Evolutionary conservation across 1,140 invertebrate genomes (phyloP).

Genomic region (Dendrolimus punctatus): DNA sequence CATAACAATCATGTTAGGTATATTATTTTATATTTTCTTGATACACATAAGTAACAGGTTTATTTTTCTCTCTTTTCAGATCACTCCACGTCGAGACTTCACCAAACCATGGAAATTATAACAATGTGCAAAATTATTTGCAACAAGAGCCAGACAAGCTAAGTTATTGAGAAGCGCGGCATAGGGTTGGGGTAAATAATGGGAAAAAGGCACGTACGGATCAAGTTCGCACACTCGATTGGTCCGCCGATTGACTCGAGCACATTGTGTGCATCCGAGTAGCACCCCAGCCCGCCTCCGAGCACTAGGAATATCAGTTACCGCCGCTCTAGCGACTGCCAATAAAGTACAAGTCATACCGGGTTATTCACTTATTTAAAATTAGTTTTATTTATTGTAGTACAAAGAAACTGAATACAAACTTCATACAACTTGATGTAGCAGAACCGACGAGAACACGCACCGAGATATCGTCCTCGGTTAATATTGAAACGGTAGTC

Average conservation of each 20-base stretch:
- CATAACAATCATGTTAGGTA: neutral
- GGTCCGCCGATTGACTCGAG: conserved; percentile 54
- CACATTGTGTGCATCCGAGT: conserved; percentile 38
- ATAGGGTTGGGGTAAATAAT: conserved; percentile 61
- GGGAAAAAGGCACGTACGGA: conserved; percentile 66
- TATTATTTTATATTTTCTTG: conserved; percentile 4
- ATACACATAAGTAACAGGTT: conserved; percentile 3
- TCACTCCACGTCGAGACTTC: conserved; percentile 18
- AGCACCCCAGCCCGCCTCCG: conserved; percentile 36
- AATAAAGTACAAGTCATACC: conserved; percentile 69
- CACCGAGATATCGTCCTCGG: conserved; percentile 42
- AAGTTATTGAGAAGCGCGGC: conserved; percentile 33
- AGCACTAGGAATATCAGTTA: conserved; percentile 46
- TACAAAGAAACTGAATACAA: conserved; percentile 47
- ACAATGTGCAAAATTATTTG: conserved; percentile 13
- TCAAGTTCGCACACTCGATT: conserved; percentile 65
- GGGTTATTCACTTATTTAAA: conserved; percentile 61
- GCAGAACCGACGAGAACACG: conserved; percentile 24
- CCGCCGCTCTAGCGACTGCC: conserved; percentile 65
- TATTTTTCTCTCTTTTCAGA: conserved; percentile 47
- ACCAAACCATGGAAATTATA: conserved; percentile 39
- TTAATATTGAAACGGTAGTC: conserved; percentile 76
- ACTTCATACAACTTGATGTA: conserved; percentile 35
- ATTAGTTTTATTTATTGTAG: conserved; percentile 61
- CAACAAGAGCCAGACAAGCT: conserved; percentile 23